Percentiles rank a stretch among this genome's conserved stretches.
Conservation (phyloP, 2,888 invertebrate species). For the Augochlorella aurata region DNA sequence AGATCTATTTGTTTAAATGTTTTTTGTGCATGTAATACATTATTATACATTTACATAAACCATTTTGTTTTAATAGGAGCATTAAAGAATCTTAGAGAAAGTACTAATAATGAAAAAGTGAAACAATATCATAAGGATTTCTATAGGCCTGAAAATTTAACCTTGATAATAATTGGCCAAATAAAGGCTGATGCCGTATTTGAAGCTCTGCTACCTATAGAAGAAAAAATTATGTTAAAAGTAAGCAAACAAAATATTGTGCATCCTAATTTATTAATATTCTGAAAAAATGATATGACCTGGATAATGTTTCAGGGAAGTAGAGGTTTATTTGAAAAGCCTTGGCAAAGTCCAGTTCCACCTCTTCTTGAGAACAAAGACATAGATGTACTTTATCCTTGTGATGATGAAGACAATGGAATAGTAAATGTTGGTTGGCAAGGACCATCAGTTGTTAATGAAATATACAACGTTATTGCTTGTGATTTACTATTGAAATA, state of each 20-base stretch:
- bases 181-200: conserved; percentile 90
- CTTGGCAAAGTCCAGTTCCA: conserved; percentile 90
- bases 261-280: background rate
- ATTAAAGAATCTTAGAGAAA: conserved; percentile 91
- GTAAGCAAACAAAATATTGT: conserved; percentile 78
- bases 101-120: conserved; percentile 92
- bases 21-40: background rate
- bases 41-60: background rate
- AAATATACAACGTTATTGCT: conserved; percentile 85
- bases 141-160: conserved; percentile 94
- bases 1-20: conserved; percentile 9
- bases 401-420: conserved; percentile 93
- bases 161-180: conserved; percentile 92
- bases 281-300: background rate
- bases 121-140: conserved; percentile 91
- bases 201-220: conserved; percentile 87
- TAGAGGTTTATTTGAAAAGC: conserved; percentile 85
- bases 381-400: conserved; percentile 87
- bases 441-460: conserved; percentile 87
- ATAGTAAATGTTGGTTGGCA: conserved; percentile 91
- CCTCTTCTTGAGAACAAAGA: conserved; percentile 85
- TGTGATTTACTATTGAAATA: conserved; percentile 90
- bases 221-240: conserved; percentile 89
- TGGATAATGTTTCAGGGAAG: conserved; percentile 79
- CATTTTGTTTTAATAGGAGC: conserved; percentile 78